Base-by-base conservation (phyloP, 2,797 vertebrate genomes). In the Parambassis ranga region DNA sequence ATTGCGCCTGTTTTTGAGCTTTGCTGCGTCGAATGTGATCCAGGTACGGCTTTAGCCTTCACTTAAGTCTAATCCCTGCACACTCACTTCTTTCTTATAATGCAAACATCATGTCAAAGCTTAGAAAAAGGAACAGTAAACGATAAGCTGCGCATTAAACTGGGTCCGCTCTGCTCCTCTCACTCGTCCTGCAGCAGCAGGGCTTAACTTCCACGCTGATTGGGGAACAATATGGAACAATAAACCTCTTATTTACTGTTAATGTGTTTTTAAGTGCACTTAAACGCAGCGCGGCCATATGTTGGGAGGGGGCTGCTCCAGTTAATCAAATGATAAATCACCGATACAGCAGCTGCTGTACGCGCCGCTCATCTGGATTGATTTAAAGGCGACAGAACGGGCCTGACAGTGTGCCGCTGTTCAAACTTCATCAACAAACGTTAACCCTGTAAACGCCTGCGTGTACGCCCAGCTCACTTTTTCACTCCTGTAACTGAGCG, bases 71-170 rank as follows among this genome's bases (percentile, higher is more conserved):
- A 84, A 89, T 83, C 80, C 77, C 20, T 11, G 18, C 60, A 61
- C 79, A 75, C 62, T 75, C 39, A 65, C 69, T 71, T 67, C 76
- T 58, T 78, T 77, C 46, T 44, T 79, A 73, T 87, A 91, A 89
- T 74, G 73, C 81, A 85, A 85, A 84, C 86, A 81, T 75, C 71
- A 71, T 83, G 86, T 67, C 38, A 50, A 41, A 52, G 73, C 77
- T 80, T 50, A 36, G 77, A 65, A 27, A 68, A 64, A 39, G 33
- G 55, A 52, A 77, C 77, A 79, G 85, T 82, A 81, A 85, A 88
- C 83, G 84, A 89, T 82, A 83, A 83, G 84, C 80, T 74, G 62
- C 80, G 74, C 77, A 81, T 83, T 80, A 87, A 90, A 86, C 74
- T 78, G 65, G 76, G 87, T 89, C 82, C 76, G 83, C 55, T 16